Evolutionary conservation across 2,113 vertebrate species (phyloP), one percentile per base, ranked within the genome.

Genomic region (Crotalus horridus): DNA sequence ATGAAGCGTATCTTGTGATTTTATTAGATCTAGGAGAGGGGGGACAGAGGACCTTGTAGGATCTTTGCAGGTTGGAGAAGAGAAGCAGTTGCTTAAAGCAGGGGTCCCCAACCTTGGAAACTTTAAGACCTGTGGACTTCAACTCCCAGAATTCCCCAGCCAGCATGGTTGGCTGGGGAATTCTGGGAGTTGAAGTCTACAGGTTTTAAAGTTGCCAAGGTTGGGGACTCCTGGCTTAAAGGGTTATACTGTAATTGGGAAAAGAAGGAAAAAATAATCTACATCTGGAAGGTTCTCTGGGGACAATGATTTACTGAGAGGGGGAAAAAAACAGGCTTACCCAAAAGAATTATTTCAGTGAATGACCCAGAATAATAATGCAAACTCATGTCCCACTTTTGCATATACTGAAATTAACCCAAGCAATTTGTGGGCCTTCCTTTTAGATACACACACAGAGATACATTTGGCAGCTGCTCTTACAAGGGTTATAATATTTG

Each of bases 331-430:
- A 39, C 33, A 81, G 74, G 74, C 74, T 81, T 90, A 21, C 58
- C 69, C 87, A 61, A 33, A 93, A 29, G 46, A 93, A 93, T 43
- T 81, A 81, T 21, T 51, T 21, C 24, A 61, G 11, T 4, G 88
- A 53, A 87, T 64, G 12, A 58, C n/a, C 89, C 54, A 53, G 4
- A 90, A 88, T 33, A 13, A 33, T 11, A 13, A 33, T 11, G 7
- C 26, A 43, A 15, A 1, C 51, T 39, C 0, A 61, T 92, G 51
- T 54, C 1, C 21, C 51, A 0, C 0, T 0, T 15, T 1, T 43
- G 92, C 85, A 39, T 2, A 88, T 61, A 90, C 39, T 64, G 54
- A 46, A 61, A 29, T 61, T 29, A n/a, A 39, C 13, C 13, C 39
- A 90, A 56, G n/a, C 54, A 85, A 61, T 46, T 56, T 85, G 43